A percentile compares a stretch with the other conserved stretches of the same genome.
These are phyloP conservation scores for Balaeniceps rex DNA, from an alignment of 2,113 vertebrate genomes.

Conservation along the genomic window DNA sequence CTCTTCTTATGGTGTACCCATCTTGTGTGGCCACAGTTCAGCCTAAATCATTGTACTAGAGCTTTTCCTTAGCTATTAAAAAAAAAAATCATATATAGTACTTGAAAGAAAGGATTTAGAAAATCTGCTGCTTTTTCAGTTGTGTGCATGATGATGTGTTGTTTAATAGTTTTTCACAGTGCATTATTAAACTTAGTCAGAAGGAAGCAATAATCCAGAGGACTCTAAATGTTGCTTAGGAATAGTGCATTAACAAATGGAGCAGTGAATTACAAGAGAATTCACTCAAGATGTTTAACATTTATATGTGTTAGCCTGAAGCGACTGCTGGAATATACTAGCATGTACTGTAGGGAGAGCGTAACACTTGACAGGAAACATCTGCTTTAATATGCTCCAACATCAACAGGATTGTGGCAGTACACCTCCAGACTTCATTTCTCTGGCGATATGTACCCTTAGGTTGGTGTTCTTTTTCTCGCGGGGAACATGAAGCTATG, in stretches of 20 bases:
- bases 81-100: background rate
- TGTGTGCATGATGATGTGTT: background rate
- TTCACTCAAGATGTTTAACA: background rate
- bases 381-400: conserved; percentile 71
- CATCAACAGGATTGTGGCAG: conserved; percentile 59
- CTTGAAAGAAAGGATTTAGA: background rate
- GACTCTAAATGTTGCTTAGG: background rate
- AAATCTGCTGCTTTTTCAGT: background rate
- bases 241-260: background rate
- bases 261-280: background rate
- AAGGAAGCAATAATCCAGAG: background rate
- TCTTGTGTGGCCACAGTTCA: background rate
- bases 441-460: background rate
- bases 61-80: background rate
- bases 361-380: conserved; percentile 73
- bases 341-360: conserved; percentile 7
- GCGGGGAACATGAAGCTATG: background rate
- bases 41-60: background rate
- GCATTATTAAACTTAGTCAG: background rate
- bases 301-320: conserved; percentile 9
- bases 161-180: background rate
- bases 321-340: conserved; percentile 1
- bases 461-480: conserved; percentile 3
- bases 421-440: background rate
- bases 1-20: background rate